Evolutionary conservation across 2,888 invertebrate species (phyloP).

Genomic region (Amphimallon solstitiale): DNA sequence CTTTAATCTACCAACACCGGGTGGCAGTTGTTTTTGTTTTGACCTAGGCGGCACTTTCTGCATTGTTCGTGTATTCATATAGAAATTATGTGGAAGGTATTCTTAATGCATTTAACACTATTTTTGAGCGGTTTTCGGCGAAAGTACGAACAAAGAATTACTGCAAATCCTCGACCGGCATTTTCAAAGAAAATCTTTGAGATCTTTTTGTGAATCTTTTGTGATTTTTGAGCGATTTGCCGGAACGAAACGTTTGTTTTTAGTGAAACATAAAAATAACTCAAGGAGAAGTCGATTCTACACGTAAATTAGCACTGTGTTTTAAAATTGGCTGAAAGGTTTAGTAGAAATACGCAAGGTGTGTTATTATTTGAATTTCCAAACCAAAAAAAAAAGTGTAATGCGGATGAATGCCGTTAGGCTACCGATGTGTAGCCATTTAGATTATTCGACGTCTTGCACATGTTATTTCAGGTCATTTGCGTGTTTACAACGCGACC

Average conservation of each 20-base stretch:
- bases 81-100: not conserved
- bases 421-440: conserved; percentile 12
- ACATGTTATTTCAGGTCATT: conserved; percentile 35
- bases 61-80: conserved; percentile 31
- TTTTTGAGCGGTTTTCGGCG: not conserved
- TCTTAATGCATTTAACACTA: conserved; percentile 10
- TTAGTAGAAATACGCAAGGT: conserved; percentile 9
- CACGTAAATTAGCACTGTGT: conserved; percentile 33
- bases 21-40: conserved; percentile 36
- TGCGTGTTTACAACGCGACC: conserved; percentile 38
- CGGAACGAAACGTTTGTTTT: conserved; percentile 30
- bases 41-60: conserved; percentile 37
- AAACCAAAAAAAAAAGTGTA: conserved; percentile 15
- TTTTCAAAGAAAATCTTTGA: not conserved
- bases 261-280: conserved; percentile 37
- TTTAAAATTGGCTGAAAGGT: conserved; percentile 17
- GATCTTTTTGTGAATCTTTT: conserved; percentile 4
- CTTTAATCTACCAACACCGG: conserved; percentile 36
- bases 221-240: not conserved
- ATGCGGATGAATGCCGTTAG: conserved; percentile 13
- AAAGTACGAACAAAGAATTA: conserved; percentile 1
- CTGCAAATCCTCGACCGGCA: not conserved
- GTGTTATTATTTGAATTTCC: conserved; percentile 8
- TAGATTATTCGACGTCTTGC: conserved; percentile 24
- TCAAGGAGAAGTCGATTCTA: conserved; percentile 30